Evolutionary conservation across 2,113 vertebrate species (phyloP).

Genomic region (Atractosteus spatula): DNA sequence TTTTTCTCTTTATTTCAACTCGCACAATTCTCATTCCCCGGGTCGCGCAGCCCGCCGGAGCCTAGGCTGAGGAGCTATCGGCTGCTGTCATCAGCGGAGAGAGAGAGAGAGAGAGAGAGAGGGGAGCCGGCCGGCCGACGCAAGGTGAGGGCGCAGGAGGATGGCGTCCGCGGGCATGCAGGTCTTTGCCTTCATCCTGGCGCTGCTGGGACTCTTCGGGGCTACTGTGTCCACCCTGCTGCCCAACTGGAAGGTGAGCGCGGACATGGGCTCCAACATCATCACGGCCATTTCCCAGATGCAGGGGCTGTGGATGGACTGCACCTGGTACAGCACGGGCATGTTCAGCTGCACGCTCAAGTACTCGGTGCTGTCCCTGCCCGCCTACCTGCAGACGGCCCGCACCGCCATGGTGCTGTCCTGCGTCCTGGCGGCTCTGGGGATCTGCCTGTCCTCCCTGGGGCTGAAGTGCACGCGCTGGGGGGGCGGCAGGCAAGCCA

Average conservation of each 20-base stretch:
- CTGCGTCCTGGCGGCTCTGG: constrained; percentile 80
- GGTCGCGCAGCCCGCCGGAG: constrained; percentile 52
- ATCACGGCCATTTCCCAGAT: constrained; percentile 85
- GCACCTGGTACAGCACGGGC: constrained; percentile 95
- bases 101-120: constrained; percentile 42
- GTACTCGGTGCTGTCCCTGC: constrained; percentile 82
- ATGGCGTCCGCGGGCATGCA: constrained; percentile 87
- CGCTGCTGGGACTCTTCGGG: constrained; percentile 78
- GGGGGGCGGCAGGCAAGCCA: constrained; percentile 76
- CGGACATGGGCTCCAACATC: constrained; percentile 83
- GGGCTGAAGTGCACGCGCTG: constrained; percentile 89
- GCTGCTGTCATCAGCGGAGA: constrained; percentile 40
- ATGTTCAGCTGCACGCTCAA: constrained; percentile 92
- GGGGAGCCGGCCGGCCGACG: constrained; percentile 49
- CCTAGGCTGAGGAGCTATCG: constrained; percentile 52
- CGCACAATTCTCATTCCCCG: constrained; percentile 36
- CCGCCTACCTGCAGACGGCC: constrained; percentile 84
- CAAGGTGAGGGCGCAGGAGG: constrained; percentile 36
- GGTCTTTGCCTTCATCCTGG: constrained; percentile 86
- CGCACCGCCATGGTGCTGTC: constrained; percentile 90
- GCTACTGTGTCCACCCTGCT: constrained; percentile 82
- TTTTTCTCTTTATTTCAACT: neutral
- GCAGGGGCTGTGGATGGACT: constrained; percentile 98
- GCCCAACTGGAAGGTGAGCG: constrained; percentile 92
- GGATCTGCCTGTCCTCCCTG: constrained; percentile 78